A percentile compares a stretch with the other conserved stretches of the same genome.
phyloP scores from a whole-genome alignment of 2,797 vertebrate species.

The Molossus molossus region DNA sequence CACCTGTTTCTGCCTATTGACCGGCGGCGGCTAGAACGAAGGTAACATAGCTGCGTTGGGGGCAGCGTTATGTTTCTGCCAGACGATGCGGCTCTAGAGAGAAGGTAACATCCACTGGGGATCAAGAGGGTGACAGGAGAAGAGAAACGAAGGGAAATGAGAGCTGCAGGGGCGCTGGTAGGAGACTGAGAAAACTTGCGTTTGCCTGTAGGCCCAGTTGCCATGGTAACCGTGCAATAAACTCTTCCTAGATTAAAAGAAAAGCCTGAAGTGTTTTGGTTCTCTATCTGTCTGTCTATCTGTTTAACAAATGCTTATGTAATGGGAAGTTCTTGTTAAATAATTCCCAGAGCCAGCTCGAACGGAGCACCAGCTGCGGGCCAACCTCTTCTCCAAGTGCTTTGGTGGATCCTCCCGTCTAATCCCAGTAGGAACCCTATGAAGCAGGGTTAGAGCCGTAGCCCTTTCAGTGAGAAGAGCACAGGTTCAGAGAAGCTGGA shows the following conservation, averaged over 20 bases:
- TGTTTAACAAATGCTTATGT: neutral
- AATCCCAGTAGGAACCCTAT: neutral
- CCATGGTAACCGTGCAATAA: conserved; percentile 62
- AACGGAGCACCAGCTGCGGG: neutral
- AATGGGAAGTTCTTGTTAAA: neutral
- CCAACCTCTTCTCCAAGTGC: neutral
- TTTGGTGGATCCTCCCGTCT: neutral
- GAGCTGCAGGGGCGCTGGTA: neutral
- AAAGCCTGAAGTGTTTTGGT: neutral
- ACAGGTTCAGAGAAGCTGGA: neutral
- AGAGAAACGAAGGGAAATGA: neutral
- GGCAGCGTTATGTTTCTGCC: neutral
- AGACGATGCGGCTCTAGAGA: neutral
- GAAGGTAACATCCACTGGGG: neutral
- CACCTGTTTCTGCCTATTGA: neutral
- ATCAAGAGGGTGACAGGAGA: neutral
- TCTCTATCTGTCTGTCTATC: neutral
- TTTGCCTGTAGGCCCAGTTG: neutral
- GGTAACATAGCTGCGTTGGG: fast-evolving
- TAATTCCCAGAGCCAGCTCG: neutral
- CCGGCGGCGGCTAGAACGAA: neutral
- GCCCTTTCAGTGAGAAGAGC: neutral
- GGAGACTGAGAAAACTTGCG: neutral
- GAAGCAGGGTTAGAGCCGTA: neutral
- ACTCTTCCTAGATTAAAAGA: neutral